phyloP scores from a whole-genome alignment of 2,113 vertebrate genomes.

The Halichoerus grypus region DNA sequence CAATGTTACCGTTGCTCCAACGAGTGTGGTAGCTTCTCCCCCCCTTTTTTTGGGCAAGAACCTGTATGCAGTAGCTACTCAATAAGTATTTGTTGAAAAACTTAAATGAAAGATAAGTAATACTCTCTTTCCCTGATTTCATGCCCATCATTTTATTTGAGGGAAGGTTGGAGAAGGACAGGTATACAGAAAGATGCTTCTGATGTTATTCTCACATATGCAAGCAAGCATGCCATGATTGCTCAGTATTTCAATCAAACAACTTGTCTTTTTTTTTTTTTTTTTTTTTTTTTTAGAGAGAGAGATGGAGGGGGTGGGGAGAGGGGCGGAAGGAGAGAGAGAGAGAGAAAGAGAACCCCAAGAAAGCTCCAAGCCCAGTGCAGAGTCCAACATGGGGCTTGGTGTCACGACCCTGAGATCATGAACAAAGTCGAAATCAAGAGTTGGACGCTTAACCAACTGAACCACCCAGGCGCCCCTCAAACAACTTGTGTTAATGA shows the following conservation, averaged over 20 bases:
- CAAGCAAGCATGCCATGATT: neutral
- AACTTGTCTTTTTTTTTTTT: neutral
- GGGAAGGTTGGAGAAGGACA: neutral
- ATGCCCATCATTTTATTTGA: neutral
- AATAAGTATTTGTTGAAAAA: neutral
- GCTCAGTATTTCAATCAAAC: neutral
- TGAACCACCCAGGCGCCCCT: neutral
- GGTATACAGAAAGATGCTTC: neutral
- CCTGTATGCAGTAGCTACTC: neutral
- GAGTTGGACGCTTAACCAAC: neutral
- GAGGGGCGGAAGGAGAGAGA: neutral
- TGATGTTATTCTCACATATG: neutral
- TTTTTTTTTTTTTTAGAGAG: neutral
- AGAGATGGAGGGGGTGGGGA: neutral
- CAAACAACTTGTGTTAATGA: conserved; percentile 27
- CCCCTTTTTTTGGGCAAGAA: neutral
- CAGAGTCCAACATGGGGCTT: neutral
- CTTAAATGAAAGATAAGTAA: neutral
- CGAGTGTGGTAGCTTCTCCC: neutral
- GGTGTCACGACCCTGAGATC: neutral
- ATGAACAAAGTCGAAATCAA: neutral
- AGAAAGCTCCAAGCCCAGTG: neutral
- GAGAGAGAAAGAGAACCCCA: neutral
- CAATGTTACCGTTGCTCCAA: neutral
- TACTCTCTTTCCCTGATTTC: neutral